phyloP scores from a whole-genome alignment of 2,888 invertebrate genomes.

The Bombylius major region DNA sequence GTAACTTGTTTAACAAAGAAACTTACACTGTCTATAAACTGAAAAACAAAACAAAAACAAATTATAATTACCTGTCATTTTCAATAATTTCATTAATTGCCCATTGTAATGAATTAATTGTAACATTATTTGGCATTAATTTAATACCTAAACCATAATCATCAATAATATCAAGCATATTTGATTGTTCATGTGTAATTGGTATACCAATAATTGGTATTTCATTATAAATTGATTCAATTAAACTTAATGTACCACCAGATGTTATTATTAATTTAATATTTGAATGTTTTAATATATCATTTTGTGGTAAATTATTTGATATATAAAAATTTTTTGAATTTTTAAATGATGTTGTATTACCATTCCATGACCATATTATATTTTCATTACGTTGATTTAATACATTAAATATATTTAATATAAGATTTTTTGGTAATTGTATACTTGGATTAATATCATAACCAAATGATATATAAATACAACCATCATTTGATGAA shows the following conservation, averaged over 20 bases:
- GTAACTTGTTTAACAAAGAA: too few species aligned
- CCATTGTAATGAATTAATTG: conserved; percentile 3
- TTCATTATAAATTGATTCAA: conserved; percentile 11
- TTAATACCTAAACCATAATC: conserved; percentile 8
- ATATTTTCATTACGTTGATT: conserved; percentile 10
- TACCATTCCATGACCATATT: conserved; percentile 13
- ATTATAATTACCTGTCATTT: conserved; percentile 3
- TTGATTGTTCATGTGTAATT: conserved; percentile 4
- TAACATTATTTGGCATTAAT: conserved; percentile 4
- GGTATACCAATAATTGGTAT: conserved; percentile 12
- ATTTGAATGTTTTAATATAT: conserved; percentile 11
- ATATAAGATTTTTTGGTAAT: conserved; percentile 4
- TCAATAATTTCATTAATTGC: conserved; percentile 3
- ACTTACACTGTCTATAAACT: too few species aligned
- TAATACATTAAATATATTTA: conserved; percentile 5
- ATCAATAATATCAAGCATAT: not conserved
- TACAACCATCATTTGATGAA: conserved; percentile 7
- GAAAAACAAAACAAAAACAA: not conserved
- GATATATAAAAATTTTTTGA: conserved; percentile 6
- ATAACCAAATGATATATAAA: conserved; percentile 10
- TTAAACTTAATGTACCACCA: conserved; percentile 11
- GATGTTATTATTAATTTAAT: conserved; percentile 11
- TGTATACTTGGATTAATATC: conserved; percentile 4
- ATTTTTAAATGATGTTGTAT: conserved; percentile 1
- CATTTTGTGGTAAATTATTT: conserved; percentile 11